Base-by-base conservation (phyloP, 2,113 vertebrate genomes). In the Psittacula cyanocephala region DNA sequence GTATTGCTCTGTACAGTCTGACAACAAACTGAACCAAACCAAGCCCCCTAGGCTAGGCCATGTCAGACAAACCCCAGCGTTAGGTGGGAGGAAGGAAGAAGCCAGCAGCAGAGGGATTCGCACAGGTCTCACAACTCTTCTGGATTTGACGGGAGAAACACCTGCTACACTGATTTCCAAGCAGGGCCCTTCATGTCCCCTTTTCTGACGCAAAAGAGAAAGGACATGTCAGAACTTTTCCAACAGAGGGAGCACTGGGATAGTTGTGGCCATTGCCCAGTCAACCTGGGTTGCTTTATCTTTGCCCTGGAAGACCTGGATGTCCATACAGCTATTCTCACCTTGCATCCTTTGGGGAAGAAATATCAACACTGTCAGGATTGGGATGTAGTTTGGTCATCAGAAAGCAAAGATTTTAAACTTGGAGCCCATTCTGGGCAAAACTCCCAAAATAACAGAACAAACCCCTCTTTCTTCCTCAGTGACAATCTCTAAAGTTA, bases 251-350 rank as follows among this genome's bases (percentile, higher is more conserved):
- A 96, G 94, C 82, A 88, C 19, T 0, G 27, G 43, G 62, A 44
- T 64, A 91, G 81, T 57, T 0, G 1, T 64, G 84, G 69, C 60
- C 11, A 0, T 65, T n/a, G 19, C 14, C 3, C 9, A 11, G 44
- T 2, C 33, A n/a, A 2, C 35, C 22, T 27, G 10, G 6, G 17
- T 28, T 10, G 55, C 31, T 50, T 43, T 27, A 5, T 37, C 33
- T 60, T 31, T 39, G 31, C 0, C 0, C 50, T 64, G 50, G 15
- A 50, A 60, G 4, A 8, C 7, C 17, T 55, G 33, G 33, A 13
- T 6, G 3, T 33, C 14, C 0, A 0, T 6, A 18, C 0, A 2
- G 24, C 28, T 46, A 0, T 71, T 27, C 64, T 49, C 47, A 10
- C 24, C 28, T 35, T n/a, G 33, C 75, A 8, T 72, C 7, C 57